Percentiles rank a stretch among this genome's conserved stretches.
phyloP scores from a whole-genome alignment of 1,140 invertebrate species.

The Drosophila varians region DNA sequence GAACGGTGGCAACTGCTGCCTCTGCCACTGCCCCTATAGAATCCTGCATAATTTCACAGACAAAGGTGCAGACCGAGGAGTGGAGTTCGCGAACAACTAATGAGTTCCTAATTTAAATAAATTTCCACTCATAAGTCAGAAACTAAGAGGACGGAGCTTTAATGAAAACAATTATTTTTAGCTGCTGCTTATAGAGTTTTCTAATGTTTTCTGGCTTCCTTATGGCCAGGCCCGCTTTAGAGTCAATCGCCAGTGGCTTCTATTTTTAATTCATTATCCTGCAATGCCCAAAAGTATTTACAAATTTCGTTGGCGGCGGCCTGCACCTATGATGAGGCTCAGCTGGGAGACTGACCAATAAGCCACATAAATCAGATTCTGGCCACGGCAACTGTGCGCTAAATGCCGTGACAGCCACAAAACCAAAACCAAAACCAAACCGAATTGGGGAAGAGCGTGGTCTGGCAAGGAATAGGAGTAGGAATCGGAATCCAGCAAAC shows the following conservation, averaged over 20 bases:
- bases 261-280: constrained; percentile 61
- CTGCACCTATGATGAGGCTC: constrained; percentile 46
- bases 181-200: background rate
- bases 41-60: constrained; percentile 9
- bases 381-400: constrained; percentile 56
- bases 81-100: constrained; percentile 53
- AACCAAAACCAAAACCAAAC: constrained; percentile 2
- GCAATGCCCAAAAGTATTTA: constrained; percentile 72
- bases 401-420: constrained; percentile 62
- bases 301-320: constrained; percentile 56
- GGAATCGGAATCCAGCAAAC: constrained; percentile 32
- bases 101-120: constrained; percentile 83
- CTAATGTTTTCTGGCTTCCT: background rate
- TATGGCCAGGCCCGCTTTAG: constrained; percentile 22
- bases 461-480: background rate
- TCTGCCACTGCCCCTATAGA: background rate
- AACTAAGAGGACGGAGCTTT: constrained; percentile 53
- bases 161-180: constrained; percentile 1
- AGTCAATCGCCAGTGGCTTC: constrained; percentile 32
- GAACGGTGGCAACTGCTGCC: constrained; percentile 34
- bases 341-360: background rate
- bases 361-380: constrained; percentile 78
- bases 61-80: constrained; percentile 37
- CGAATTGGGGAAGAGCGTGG: background rate
- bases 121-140: constrained; percentile 82